A percentile compares a stretch with the other conserved stretches of the same genome.
Conservation (phyloP, 2,888 invertebrate genomes). For the Resseliella maxima region DNA sequence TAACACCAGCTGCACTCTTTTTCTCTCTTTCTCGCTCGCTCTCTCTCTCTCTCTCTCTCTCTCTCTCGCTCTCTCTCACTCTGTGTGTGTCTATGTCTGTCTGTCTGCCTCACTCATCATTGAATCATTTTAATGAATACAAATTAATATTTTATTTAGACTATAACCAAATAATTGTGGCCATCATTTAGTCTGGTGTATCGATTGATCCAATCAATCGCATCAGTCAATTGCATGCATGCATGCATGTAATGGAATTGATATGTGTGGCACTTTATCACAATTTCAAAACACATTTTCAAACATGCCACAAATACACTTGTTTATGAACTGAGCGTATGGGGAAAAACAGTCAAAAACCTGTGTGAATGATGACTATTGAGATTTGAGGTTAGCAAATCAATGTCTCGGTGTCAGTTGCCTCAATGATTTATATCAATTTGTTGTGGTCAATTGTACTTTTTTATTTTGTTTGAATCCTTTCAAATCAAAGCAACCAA, state of each 20-base stretch:
- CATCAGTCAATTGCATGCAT: constrained; percentile 11
- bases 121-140: constrained; percentile 3
- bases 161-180: constrained; percentile 5
- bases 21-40: background rate
- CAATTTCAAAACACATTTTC: background rate
- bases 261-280: background rate
- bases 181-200: constrained; percentile 8
- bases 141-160: constrained; percentile 53
- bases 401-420: constrained; percentile 9
- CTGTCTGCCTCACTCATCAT: background rate
- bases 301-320: background rate
- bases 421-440: background rate
- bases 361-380: constrained; percentile 3
- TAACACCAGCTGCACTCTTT: background rate
- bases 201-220: background rate
- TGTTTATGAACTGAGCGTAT: background rate
- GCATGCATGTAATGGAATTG: too few relatives aligned
- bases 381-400: constrained; percentile 12
- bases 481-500: too few relatives aligned
- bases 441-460: background rate
- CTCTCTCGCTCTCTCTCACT: background rate
- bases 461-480: background rate
- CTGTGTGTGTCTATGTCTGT: background rate
- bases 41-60: background rate
- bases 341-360: background rate